Base-by-base conservation (phyloP, 2,888 invertebrate species). In the Shargacucullia verbasci region DNA sequence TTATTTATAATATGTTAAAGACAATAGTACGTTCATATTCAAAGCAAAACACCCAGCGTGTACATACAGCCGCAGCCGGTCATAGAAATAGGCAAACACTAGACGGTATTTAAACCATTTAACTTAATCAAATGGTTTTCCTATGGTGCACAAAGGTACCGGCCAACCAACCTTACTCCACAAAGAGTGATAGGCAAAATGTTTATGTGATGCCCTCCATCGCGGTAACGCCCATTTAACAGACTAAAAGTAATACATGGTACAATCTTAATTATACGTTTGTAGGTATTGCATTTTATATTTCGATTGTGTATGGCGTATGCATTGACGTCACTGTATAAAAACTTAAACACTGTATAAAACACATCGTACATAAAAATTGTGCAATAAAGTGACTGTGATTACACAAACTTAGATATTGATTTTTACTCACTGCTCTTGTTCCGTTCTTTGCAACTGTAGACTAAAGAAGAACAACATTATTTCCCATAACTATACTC, bases 191-290 rank as follows among this genome's bases (percentile, higher is more conserved):
- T 86, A 91, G 70, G 89, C 87, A 87, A 89, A 87, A 79, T 88
- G 89, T 84, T 91, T 94, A 89, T 92, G 90, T 71, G 94, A 94
- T 70, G 93, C 91, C 73, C 94, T 90, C 94, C 94, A 94, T 79
- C 94, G 88, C 78, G 91, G 91, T 78, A 93, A 87, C 86, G 89
- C 88, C 94, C 94, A 94, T 83, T 89, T 94, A 84, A 94, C 85
- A 87, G 86, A 93, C 94, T 94, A 94, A 84, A 94, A 88, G 91
- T 82, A 92, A 85, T 70, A 84, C 83, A 27, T 66, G 66, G 68
- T 68, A 79, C 58, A 70, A 65, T 78, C 69, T 76, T 65, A 60
- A 55, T 62, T 64, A 68, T 59, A 61, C 53, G 59, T 47, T 56
- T 47, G 47, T 60, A 48, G n/a, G 35, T 25, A 58, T 31, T 55